Base-by-base conservation (phyloP, 2,888 invertebrate species). In the Leptinotarsa rubiginosa region DNA sequence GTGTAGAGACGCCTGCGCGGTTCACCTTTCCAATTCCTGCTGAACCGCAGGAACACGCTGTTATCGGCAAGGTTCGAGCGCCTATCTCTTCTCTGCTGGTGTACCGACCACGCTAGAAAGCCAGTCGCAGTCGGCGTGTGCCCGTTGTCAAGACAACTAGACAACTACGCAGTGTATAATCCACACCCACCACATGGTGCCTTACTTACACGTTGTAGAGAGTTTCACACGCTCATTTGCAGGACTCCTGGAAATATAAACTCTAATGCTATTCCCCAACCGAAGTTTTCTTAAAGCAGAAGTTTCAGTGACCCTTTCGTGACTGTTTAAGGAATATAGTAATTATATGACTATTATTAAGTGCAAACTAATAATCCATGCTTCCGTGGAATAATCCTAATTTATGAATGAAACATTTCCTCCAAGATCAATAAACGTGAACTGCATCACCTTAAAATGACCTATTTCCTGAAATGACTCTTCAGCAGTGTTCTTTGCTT, bases 1-100 rank as follows among this genome's bases (percentile, higher is more conserved):
- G 86, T 85, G 86, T 85, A 81, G 49, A 81, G 81, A 85, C 84
- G 85, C 85, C 83, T 86, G 86, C 86, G 86, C 86, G 79, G 73
- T 82, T 41, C 62, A n/a, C 31, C 62, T 62, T 62, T 62, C 31
- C 16, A 31, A 62, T 62, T 62, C 62, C 62, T 62, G 62, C 62
- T 62, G 62, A 62, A 62, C 62, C 41, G 62, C 62, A 62, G 62
- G 62, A 62, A 62, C 62, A 62, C 62, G 41, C n/a, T 41, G 77
- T 73, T 69, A 72, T 70, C 70, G 70, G 66, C 74, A 22, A 69
- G 70, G 62, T 72, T 49, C 75, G 75, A 74, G 68, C 76, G 70
- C 71, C 75, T 72, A 76, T 77, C 67, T 64, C 64, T 56, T 69
- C 64, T 47, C 49, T 74, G 75, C 77, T 77, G 22, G 56, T 15